A percentile compares a stretch with the other conserved stretches of the same genome.
These are phyloP conservation scores for Microctenopoma lineatum DNA, from an alignment of 2,797 vertebrate genomes.

Conservation along the genomic window DNA sequence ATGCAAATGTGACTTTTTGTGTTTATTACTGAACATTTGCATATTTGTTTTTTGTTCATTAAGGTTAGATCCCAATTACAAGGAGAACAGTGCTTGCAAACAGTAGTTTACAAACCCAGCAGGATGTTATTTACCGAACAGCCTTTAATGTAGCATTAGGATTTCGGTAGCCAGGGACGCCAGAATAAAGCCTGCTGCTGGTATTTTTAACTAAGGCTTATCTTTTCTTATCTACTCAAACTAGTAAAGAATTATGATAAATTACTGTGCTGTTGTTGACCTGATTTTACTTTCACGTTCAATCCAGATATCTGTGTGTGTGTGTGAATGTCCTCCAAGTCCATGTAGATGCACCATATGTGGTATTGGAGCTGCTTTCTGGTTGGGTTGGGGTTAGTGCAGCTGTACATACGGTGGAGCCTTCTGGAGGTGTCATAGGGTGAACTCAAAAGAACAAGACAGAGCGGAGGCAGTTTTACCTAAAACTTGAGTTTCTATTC, in stretches of 20 bases:
- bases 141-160: constrained; percentile 2
- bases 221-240: background rate
- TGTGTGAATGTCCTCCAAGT: too few relatives aligned
- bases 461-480: background rate
- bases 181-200: constrained; percentile 11
- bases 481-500: background rate
- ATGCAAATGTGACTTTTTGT: constrained; percentile 47
- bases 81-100: constrained; percentile 27
- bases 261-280: background rate
- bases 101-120: constrained; percentile 27
- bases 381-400: background rate
- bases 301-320: background rate
- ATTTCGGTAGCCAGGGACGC: constrained; percentile 6
- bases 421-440: background rate
- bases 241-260: background rate
- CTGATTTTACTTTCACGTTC: background rate
- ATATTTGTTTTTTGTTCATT: constrained; percentile 47
- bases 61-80: constrained; percentile 34
- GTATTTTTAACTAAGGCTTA: constrained; percentile 16
- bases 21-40: constrained; percentile 17
- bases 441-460: background rate
- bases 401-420: background rate
- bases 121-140: constrained; percentile 29
- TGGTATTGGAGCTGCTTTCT: background rate
- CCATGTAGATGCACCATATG: background rate